Conservation (phyloP, 2,113 vertebrate genomes). For the Ceratotherium simum region DNA sequence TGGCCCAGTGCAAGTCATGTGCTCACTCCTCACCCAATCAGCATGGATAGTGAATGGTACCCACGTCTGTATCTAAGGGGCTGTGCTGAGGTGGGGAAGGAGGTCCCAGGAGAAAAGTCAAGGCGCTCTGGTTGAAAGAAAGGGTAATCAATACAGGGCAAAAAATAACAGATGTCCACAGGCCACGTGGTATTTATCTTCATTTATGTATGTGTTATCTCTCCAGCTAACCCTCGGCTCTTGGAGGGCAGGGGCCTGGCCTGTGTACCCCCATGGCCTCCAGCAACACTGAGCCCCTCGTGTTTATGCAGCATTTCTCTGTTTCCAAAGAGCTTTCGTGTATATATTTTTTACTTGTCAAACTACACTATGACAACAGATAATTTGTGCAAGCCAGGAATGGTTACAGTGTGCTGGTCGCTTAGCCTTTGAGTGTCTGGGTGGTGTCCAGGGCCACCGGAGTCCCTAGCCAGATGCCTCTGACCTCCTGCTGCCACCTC, state of each 20-base stretch:
- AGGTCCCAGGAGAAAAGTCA: not conserved
- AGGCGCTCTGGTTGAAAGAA: not conserved
- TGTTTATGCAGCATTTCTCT: not conserved
- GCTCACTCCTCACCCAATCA: not conserved
- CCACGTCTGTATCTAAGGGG: not conserved
- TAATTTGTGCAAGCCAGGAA: not conserved
- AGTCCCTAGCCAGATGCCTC: not conserved
- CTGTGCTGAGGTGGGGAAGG: not conserved
- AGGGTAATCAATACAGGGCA: not conserved
- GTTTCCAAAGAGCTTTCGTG: not conserved
- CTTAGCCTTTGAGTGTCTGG: not conserved
- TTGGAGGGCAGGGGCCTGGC: not conserved
- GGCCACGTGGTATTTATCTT: not conserved
- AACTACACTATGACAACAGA: not conserved
- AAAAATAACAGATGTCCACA: not conserved
- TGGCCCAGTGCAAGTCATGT: not conserved
- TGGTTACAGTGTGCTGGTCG: not conserved
- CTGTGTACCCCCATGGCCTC: not conserved
- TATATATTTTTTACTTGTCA: not conserved
- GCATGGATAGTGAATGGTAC: too few relatives aligned
- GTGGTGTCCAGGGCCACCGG: not conserved
- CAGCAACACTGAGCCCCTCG: fast-evolving
- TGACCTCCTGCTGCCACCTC: not conserved
- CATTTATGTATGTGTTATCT: not conserved
- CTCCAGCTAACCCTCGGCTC: not conserved